Base-by-base conservation (phyloP, 1,140 invertebrate species). In the Solenopsis fugax region DNA sequence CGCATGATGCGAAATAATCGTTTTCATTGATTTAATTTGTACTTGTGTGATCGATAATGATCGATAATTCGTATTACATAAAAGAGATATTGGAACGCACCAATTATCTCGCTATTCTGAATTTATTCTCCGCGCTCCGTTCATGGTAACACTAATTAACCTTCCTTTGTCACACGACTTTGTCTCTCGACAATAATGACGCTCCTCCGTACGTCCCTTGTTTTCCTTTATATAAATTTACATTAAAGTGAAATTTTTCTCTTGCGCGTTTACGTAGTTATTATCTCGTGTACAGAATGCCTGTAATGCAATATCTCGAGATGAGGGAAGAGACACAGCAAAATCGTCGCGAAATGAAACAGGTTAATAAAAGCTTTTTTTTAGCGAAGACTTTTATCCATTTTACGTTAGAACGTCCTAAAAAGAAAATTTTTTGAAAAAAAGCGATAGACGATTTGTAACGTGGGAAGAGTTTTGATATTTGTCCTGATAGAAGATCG, bases 141-240 rank as follows among this genome's bases (percentile, higher is more conserved):
- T n/a, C 48, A 16, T 29, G 12, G 41, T 7, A 56, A 29, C 69
- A 73, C 9, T 72, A 60, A 75, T 50, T 64, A 75, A 56, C 41
- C 13, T 37, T 12, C 9, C 54, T 84, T 84, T 75, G 52, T 73
- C 9, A 29, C 41, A 6, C 37, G n/a, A 54, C 64, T 80, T 80
- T 69, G 54, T 76, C 77, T 50, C 62, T 50, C 29, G 67, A 48
- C 72, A 82, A 82, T 82, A 82, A 82, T 73, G 60, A 29, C 29
- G 37, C 21, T 34, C 24, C 48, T 60, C 60, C 29, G 60, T 37
- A 34, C 67, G 29, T 41, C 18, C 10, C 29, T 73, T 56, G 24
- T 48, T 41, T 56, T 45, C 34, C 52, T 24, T 71, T 41, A 48
- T 75, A 48, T 84, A 75, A 73, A 62, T 73, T 60, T 75, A n/a